phyloP scores from a whole-genome alignment of 2,888 invertebrate species.

The Chrysolina oricalcia region DNA sequence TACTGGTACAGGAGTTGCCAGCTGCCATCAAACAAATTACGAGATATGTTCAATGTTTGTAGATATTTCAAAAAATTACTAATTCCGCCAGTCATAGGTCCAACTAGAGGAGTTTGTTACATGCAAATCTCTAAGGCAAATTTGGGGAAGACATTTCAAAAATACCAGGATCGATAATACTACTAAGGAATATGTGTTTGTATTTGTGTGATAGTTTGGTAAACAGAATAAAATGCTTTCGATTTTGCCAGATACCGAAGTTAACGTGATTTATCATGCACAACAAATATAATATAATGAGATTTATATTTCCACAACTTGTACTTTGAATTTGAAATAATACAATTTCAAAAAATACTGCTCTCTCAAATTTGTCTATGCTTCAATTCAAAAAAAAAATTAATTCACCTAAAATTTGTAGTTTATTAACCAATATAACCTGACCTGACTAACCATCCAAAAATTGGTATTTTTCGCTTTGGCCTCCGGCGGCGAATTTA shows the following conservation, averaged over 20 bases:
- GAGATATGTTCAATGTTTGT: constrained; percentile 27
- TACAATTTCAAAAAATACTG: too few relatives aligned
- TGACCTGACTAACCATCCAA: too few relatives aligned
- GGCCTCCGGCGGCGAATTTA: too few relatives aligned
- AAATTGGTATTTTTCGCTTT: too few relatives aligned
- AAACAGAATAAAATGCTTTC: constrained; percentile 17
- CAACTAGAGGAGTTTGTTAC: constrained; percentile 42
- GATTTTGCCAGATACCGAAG: constrained; percentile 21
- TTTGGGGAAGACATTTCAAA: constrained; percentile 60
- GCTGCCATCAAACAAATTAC: constrained; percentile 10
- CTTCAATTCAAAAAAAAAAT: too few relatives aligned
- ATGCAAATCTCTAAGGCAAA: constrained; percentile 62
- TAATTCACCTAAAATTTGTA: too few relatives aligned
- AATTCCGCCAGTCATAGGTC: constrained; percentile 27
- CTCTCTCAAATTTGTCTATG: too few relatives aligned
- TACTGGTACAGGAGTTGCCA: constrained; percentile 2
- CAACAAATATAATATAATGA: too few relatives aligned
- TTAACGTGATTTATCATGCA: too few relatives aligned
- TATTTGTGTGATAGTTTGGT: constrained; percentile 18
- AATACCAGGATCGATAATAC: constrained; percentile 48
- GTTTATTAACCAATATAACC: too few relatives aligned
- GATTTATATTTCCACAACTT: too few relatives aligned
- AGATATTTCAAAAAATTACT: constrained; percentile 22
- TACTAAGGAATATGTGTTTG: constrained; percentile 46
- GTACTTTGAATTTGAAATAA: too few relatives aligned